phyloP scores from a whole-genome alignment of 2,113 vertebrate species.

The Abramis brama region DNA sequence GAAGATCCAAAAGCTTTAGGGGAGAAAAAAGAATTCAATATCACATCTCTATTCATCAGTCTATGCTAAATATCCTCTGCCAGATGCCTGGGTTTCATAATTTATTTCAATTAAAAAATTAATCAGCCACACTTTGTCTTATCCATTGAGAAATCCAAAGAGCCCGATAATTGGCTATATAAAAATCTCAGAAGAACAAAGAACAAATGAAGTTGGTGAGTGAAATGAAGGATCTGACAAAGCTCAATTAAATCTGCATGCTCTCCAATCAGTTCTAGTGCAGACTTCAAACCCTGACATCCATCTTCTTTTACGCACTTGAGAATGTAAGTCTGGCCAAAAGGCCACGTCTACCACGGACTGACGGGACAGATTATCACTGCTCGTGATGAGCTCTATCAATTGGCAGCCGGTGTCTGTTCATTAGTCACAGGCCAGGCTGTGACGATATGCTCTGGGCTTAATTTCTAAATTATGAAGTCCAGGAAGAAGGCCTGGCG shows the following conservation, averaged over 20 bases:
- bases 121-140: slow-evolving; percentile 58
- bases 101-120: slow-evolving; percentile 54
- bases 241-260: slow-evolving; percentile 70
- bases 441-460: neutral
- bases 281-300: slow-evolving; percentile 59
- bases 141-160: slow-evolving; percentile 55
- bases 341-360: slow-evolving; percentile 58
- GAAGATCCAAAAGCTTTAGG: slow-evolving; percentile 7
- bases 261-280: slow-evolving; percentile 64
- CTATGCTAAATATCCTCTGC: slow-evolving; percentile 37
- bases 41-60: slow-evolving; percentile 19
- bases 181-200: slow-evolving; percentile 52
- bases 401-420: slow-evolving; percentile 52
- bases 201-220: slow-evolving; percentile 37
- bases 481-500: neutral
- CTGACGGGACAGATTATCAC: slow-evolving; percentile 57
- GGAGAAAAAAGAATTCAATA: neutral
- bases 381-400: slow-evolving; percentile 53
- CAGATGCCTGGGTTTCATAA: slow-evolving; percentile 27
- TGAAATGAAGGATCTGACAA: slow-evolving; percentile 54
- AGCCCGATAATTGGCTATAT: slow-evolving; percentile 63
- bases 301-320: slow-evolving; percentile 65
- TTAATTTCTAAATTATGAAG: slow-evolving; percentile 28
- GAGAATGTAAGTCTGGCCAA: slow-evolving; percentile 55
- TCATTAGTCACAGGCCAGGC: slow-evolving; percentile 21